Evolutionary conservation across 1,140 invertebrate species (phyloP).

Genomic region (Hormaphis cornu): DNA sequence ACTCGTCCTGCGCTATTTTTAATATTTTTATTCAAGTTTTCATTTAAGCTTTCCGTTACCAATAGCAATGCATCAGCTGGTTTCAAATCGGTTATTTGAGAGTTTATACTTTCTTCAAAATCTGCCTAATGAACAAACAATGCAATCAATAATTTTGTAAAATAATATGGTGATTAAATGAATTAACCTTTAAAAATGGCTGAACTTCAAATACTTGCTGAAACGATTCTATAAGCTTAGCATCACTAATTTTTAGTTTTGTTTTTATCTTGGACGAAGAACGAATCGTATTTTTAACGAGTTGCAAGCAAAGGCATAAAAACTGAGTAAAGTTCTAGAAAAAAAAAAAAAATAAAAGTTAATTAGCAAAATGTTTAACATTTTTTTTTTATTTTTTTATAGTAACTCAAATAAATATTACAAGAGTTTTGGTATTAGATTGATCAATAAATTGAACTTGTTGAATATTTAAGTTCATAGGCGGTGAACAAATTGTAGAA

Average conservation of each 20-base stretch:
- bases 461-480: slow-evolving; percentile 6
- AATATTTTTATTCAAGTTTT: slow-evolving; percentile 2
- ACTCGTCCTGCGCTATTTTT: neutral
- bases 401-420: neutral
- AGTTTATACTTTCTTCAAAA: slow-evolving; percentile 6
- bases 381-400: no score
- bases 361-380: neutral
- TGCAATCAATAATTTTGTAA: neutral
- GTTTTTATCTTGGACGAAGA: neutral
- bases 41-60: neutral
- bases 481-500: neutral
- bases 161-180: neutral
- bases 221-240: neutral
- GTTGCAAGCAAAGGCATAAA: slow-evolving; percentile 12
- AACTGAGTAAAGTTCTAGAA: slow-evolving; percentile 5
- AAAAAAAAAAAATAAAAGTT: neutral
- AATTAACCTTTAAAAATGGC: slow-evolving; percentile 17
- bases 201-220: slow-evolving; percentile 9
- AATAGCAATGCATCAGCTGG: neutral
- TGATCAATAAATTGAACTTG: slow-evolving; percentile 17
- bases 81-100: neutral
- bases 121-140: slow-evolving; percentile 21
- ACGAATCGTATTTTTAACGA: neutral
- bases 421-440: neutral
- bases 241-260: slow-evolving; percentile 15